Percentiles rank a stretch among this genome's conserved stretches.
These are phyloP conservation scores for Epirrita christyi DNA, from an alignment of 2,888 invertebrate species.

Conservation along the genomic window DNA sequence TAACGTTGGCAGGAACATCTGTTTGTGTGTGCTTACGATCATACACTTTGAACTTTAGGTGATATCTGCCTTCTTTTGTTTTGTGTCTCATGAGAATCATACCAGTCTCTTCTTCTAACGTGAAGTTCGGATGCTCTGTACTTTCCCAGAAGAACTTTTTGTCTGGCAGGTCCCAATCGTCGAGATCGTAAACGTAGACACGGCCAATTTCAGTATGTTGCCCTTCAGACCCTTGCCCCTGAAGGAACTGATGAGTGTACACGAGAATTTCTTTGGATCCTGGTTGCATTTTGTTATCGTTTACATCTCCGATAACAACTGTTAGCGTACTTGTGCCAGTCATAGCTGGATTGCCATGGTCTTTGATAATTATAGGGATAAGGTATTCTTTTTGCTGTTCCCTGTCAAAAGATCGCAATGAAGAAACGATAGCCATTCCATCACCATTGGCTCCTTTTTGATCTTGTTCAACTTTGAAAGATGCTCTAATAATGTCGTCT, in stretches of 20 bases:
- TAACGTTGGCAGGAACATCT: constrained; percentile 98
- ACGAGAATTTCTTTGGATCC: constrained; percentile 98
- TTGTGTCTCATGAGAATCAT: constrained; percentile 98
- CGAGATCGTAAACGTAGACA: constrained; percentile 98
- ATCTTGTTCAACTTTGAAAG: constrained; percentile 98
- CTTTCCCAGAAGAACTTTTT: constrained; percentile 98
- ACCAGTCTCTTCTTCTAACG: constrained; percentile 95
- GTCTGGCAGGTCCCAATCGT: constrained; percentile 99
- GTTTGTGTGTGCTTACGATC: constrained; percentile 97
- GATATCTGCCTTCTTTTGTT: constrained; percentile 94
- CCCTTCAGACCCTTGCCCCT: constrained; percentile 90
- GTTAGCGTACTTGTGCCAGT: constrained; percentile 98
- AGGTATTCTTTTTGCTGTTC: constrained; percentile 98
- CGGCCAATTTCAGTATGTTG: constrained; percentile 94
- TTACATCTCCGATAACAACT: constrained; percentile 98
- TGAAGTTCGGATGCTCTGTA: constrained; percentile 93
- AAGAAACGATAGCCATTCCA: constrained; percentile 98
- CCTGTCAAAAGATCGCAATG: constrained; percentile 95
- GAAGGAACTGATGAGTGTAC: constrained; percentile 96
- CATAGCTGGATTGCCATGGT: constrained; percentile 98
- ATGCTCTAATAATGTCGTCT: constrained; percentile 96
- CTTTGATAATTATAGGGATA: constrained; percentile 98
- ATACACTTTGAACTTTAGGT: constrained; percentile 93
- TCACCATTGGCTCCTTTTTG: constrained; percentile 98
- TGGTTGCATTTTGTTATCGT: constrained; percentile 99